Percentiles rank a stretch among this genome's conserved stretches.
phyloP scores from a whole-genome alignment of 2,797 vertebrate species.

The Parambassis ranga region DNA sequence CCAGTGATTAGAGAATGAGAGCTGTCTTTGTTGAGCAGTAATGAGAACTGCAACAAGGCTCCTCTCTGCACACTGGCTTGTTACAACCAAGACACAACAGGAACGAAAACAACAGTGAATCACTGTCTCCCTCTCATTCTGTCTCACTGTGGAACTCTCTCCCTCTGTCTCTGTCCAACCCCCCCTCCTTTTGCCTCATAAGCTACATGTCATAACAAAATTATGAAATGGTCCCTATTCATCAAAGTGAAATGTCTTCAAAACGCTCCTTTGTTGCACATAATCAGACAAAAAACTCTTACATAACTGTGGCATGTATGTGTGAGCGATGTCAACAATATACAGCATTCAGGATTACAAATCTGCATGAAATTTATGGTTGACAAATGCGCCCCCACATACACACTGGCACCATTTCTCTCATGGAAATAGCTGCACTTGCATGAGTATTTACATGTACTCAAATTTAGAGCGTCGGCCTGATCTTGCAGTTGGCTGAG shows the following conservation, averaged over 20 bases:
- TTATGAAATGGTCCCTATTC: constrained; percentile 15
- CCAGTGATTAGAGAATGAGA: constrained; percentile 58
- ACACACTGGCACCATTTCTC: constrained; percentile 11
- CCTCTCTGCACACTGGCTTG: constrained; percentile 45
- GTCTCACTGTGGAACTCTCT: not conserved
- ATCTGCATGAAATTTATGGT: constrained; percentile 43
- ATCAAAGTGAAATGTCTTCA: constrained; percentile 3
- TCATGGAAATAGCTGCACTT: constrained; percentile 45
- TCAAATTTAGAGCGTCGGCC: constrained; percentile 59
- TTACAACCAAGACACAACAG: constrained; percentile 48
- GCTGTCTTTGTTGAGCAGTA: constrained; percentile 63
- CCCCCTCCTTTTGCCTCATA: constrained; percentile 15
- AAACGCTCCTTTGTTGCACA: constrained; percentile 14
- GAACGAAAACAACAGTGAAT: constrained; percentile 58
- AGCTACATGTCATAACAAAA: constrained; percentile 36
- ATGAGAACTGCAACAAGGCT: constrained; percentile 64
- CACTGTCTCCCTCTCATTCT: constrained; percentile 28
- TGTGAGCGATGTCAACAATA: constrained; percentile 53
- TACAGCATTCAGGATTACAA: constrained; percentile 39
- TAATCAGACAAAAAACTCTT: constrained; percentile 42
- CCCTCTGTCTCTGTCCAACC: constrained; percentile 19
- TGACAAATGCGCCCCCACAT: constrained; percentile 2
- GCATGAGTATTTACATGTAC: constrained; percentile 57
- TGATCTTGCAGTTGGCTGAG: constrained; percentile 52
- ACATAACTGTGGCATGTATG: constrained; percentile 46